Percentiles rank a stretch among this genome's conserved stretches.
phyloP scores from a whole-genome alignment of 2,888 invertebrate species.

The Patella depressa region DNA sequence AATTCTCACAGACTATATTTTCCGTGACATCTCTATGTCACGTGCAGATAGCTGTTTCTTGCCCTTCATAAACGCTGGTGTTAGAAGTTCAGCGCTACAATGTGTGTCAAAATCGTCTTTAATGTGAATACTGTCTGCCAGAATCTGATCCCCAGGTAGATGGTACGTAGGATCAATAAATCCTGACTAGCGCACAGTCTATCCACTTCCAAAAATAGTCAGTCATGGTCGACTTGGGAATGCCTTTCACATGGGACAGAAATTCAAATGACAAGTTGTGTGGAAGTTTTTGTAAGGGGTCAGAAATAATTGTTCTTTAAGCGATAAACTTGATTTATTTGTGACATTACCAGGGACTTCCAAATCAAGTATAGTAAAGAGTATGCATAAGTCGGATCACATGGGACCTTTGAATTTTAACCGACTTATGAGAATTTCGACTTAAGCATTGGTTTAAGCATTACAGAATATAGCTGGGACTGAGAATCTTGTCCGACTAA shows the following conservation, averaged over 20 bases:
- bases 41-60: conserved; percentile 37
- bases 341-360: too few relatives aligned
- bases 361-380: too few relatives aligned
- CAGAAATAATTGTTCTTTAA: conserved; percentile 29
- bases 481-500: too few relatives aligned
- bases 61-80: conserved; percentile 38
- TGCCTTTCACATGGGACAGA: conserved; percentile 21
- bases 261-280: conserved; percentile 31
- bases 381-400: too few relatives aligned
- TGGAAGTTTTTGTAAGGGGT: conserved; percentile 33
- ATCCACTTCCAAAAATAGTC: conserved; percentile 35
- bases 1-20: conserved; percentile 35
- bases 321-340: background rate
- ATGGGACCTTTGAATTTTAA: too few relatives aligned
- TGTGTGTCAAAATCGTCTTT: conserved; percentile 36
- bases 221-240: conserved; percentile 25
- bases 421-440: too few relatives aligned
- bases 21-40: conserved; percentile 38
- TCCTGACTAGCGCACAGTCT: conserved; percentile 32
- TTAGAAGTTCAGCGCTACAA: conserved; percentile 30
- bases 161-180: conserved; percentile 32
- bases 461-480: too few relatives aligned
- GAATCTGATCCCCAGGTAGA: conserved; percentile 39
- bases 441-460: too few relatives aligned
- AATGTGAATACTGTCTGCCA: conserved; percentile 34